Evolutionary conservation across 1,140 invertebrate genomes (phyloP), one percentile per base, ranked within the genome.

Genomic region (Aphaenogaster floridana): DNA sequence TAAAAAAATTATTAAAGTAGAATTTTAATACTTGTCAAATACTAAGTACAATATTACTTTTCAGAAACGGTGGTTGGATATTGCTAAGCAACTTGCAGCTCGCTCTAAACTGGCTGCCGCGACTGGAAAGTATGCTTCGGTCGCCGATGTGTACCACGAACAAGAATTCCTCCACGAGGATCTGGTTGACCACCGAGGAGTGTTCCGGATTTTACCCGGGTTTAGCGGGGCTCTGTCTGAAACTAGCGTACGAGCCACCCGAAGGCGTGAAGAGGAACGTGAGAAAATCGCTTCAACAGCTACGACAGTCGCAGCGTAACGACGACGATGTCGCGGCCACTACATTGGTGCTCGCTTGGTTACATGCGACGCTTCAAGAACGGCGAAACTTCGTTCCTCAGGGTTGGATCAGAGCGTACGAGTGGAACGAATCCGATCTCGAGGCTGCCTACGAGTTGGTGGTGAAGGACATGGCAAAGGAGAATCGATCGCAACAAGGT

Each of bases 61-160:
- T 93, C 96, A 94, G 94, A 78, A 95, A 96, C 84, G 97, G 97
- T 4, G 95, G 96, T 21, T 98, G 98, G 98, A 92, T 98, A 4
- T 97, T 97, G 66, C 94, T 99, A 48, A 99, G 98, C 94, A 99
- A 99, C 95, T 95, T 99, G 0, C 99, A 99, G 94, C 95, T 99
- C 15, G 97, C 98, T 15, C 97, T 97, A 0, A 96, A 96, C 48
- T 99, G 98, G 97, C 93, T 99, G 1, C 97, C 97, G 2, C 93
- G 96, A 28, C 94, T 99, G 52, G 97, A 98, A 39, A 91, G 92
- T n/a, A 68, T 95, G 86, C 97, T 98, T 91, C 96, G 97, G 90
- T 95, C 98, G 0, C 96, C 97, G 72, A 94, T 94, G 64, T 94
- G 96, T 36, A 95, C 96, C 2, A 96, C 96, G 0, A 95, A 97